A percentile compares a stretch with the other conserved stretches of the same genome.
Evolutionary conservation across 1,140 invertebrate genomes (phyloP).

Genomic region (Luehdorfia chinensis): DNA sequence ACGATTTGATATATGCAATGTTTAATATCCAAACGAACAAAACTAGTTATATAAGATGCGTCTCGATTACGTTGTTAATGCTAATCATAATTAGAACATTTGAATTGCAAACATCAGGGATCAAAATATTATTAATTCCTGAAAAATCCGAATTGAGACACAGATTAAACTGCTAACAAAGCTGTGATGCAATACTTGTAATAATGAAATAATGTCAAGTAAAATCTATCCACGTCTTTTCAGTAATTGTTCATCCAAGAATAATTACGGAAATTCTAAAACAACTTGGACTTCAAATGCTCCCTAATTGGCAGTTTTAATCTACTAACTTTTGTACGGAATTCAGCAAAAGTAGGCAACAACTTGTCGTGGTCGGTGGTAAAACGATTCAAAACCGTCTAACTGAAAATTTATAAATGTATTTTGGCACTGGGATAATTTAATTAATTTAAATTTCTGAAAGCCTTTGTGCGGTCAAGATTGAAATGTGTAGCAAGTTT

Average conservation of each 20-base stretch:
- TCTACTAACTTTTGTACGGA: constrained; percentile 73
- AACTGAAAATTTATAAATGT: constrained; percentile 69
- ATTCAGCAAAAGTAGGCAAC: constrained; percentile 66
- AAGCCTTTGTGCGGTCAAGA: constrained; percentile 29
- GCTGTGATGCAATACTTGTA: neutral
- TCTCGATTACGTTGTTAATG: too few relatives aligned
- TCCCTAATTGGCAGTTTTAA: constrained; percentile 75
- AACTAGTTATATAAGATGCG: too few relatives aligned
- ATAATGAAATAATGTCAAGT: constrained; percentile 43
- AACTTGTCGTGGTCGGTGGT: constrained; percentile 68
- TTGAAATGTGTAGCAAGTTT: constrained; percentile 17
- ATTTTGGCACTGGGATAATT: constrained; percentile 50
- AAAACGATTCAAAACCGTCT: constrained; percentile 64
- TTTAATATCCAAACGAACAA: too few relatives aligned
- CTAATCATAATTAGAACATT: too few relatives aligned
- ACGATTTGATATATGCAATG: too few relatives aligned
- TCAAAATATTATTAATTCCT: too few relatives aligned
- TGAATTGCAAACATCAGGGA: too few relatives aligned
- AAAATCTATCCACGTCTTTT: constrained; percentile 42
- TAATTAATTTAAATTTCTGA: constrained; percentile 33
- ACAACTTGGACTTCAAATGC: constrained; percentile 72
- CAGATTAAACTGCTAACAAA: too few relatives aligned
- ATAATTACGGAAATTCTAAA: constrained; percentile 72
- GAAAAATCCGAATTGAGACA: too few relatives aligned
- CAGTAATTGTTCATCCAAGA: constrained; percentile 67